Evolutionary conservation across 2,888 invertebrate genomes (phyloP).

Genomic region (Pecten maximus): DNA sequence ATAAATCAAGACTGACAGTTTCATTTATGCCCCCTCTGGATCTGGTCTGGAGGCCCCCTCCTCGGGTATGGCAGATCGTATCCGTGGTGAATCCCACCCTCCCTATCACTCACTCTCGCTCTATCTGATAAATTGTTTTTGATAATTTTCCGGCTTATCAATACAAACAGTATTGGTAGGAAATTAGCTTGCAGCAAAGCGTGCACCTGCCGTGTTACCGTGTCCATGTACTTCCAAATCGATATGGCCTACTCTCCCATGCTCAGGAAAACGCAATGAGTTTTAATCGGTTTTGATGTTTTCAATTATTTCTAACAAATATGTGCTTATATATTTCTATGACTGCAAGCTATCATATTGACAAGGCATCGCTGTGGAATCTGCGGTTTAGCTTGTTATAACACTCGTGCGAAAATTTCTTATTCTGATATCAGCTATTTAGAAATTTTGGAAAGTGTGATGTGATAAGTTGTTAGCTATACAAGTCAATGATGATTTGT

Average conservation of each 20-base stretch:
- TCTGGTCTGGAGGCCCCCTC: neutral
- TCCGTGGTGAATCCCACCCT: neutral
- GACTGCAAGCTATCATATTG: neutral
- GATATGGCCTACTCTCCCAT: neutral
- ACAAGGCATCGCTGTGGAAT: neutral
- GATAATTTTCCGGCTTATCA: constrained; percentile 28
- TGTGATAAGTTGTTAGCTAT: neutral
- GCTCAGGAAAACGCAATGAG: neutral
- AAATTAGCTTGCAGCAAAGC: constrained; percentile 19
- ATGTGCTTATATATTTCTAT: neutral
- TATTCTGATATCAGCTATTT: too few relatives aligned
- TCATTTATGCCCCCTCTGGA: neutral
- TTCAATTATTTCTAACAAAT: constrained; percentile 5
- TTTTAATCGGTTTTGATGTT: neutral
- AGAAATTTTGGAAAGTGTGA: neutral
- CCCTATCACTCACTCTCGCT: constrained; percentile 10
- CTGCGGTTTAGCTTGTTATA: neutral
- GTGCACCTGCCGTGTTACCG: constrained; percentile 16
- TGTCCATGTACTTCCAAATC: neutral
- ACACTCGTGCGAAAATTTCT: neutral
- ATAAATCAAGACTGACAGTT: constrained; percentile 27
- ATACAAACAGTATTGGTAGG: constrained; percentile 33
- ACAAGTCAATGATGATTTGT: neutral
- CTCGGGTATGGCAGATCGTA: neutral
- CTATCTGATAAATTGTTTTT: constrained; percentile 35